Conservation (phyloP, 2,888 invertebrate genomes). For the Acleris literana region DNA sequence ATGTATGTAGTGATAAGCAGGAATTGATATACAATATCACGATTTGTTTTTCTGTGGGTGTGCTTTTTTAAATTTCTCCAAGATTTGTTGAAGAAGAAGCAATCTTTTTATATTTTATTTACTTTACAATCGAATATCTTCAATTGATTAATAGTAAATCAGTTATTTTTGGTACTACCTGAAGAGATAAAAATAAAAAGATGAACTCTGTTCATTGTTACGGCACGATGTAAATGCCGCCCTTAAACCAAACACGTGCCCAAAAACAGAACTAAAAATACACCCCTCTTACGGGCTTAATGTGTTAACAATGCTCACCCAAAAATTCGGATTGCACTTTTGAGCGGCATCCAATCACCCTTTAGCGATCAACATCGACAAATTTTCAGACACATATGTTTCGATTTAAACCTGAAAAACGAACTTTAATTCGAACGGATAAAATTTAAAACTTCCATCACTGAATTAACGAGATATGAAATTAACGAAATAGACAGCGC, state of each 20-base stretch:
- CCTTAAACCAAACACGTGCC: slow-evolving; percentile 54
- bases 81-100: no score
- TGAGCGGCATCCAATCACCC: slow-evolving; percentile 37
- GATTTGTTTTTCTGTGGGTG: no score
- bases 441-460: not conserved
- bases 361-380: slow-evolving; percentile 32
- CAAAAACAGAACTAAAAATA: slow-evolving; percentile 77
- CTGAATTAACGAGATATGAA: not conserved
- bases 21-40: no score
- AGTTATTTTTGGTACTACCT: no score
- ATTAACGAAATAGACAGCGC: not conserved
- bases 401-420: not conserved
- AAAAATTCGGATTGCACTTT: slow-evolving; percentile 47
- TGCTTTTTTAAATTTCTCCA: no score
- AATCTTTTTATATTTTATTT: no score
- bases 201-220: not conserved
- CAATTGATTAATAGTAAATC: no score
- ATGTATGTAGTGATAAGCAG: no score
- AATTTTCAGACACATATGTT: not conserved
- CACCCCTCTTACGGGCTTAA: slow-evolving; percentile 74
- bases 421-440: not conserved
- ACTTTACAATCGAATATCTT: no score
- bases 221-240: slow-evolving; percentile 35
- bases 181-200: no score
- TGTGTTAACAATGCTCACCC: slow-evolving; percentile 73